Base-by-base conservation (phyloP, 2,888 invertebrate genomes). In the Plagodis pulveraria region DNA sequence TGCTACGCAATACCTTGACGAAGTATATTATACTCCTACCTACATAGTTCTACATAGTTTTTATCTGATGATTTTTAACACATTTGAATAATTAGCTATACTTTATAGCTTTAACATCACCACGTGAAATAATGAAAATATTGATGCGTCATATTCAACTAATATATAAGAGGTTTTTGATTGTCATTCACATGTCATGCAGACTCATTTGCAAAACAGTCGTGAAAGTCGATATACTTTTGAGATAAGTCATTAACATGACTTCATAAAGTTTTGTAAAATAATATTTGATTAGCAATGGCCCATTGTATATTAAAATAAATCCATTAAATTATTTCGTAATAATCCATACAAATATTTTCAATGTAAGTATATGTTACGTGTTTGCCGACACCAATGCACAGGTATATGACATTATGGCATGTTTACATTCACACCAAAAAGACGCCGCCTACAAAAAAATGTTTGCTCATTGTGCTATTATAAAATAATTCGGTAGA, bases 381-480 rank as follows among this genome's bases (percentile, higher is more conserved):
- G 62, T 80, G 71, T 81, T 81, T 80, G 71, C 71, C 55, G 65
- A 76, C 73, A 71, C 60, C 59, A 60, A 65, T 74, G 76, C 70
- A 70, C 74, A 70, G 69, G 74, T 78, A 75, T 71, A 74, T 70
- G 70, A 71, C 70, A 72, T 60, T 71, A 56, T 65, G 64, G 66
- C 56, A 43, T 78, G 71, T 81, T 78, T 71, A 77, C 77, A 73
- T 61, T 72, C 63, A 78, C 73, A 72, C 66, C 72, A 74, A 74
- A 78, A 79, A 77, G 72, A 56, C 70, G 71, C 78, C 82, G 80
- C 69, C 67, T 50, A 58, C 63, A 43, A 62, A 67, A 57, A 47
- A 48, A 35, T 66, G 66, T 64, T 62, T 62, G 61, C 34, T 45
- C 52, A 12, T 42, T 32, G 42, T 5, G 36, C 36, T 44, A 58